A percentile compares a stretch with the other conserved stretches of the same genome.
phyloP scores from a whole-genome alignment of 2,797 vertebrate species.

The Gastrophryne carolinensis region DNA sequence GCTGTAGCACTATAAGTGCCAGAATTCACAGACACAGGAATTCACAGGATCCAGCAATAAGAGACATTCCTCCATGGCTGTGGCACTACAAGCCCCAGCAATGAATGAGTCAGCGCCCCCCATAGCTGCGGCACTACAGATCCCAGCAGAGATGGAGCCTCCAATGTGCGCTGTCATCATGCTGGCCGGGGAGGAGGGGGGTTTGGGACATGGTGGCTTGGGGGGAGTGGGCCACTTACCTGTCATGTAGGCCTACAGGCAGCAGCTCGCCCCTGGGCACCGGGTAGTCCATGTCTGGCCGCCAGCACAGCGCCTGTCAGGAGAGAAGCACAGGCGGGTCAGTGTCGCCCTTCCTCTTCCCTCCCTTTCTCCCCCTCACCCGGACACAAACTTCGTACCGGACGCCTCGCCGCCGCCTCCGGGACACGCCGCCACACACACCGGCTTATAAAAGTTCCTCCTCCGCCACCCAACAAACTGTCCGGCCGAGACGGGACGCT shows the following conservation, averaged over 20 bases:
- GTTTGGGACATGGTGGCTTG: background rate
- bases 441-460: slow-evolving; percentile 21
- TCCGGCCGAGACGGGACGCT: slow-evolving; percentile 43
- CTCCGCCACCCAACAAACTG: slow-evolving; percentile 29
- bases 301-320: slow-evolving; percentile 55
- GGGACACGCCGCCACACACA: background rate
- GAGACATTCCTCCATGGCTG: background rate
- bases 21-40: too few relatives aligned
- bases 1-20: background rate
- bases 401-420: slow-evolving; percentile 10
- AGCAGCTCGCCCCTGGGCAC: slow-evolving; percentile 82
- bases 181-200: background rate
- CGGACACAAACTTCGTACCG: slow-evolving; percentile 21
- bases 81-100: background rate
- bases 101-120: rapidly evolving
- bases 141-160: background rate
- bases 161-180: background rate
- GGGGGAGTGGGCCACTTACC: slow-evolving; percentile 65
- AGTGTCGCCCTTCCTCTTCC: background rate
- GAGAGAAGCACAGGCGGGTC: background rate
- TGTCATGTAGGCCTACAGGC: slow-evolving; percentile 79
- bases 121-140: too few relatives aligned
- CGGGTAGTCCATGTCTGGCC: slow-evolving; percentile 82
- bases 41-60: too few relatives aligned
- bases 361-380: background rate